Base-by-base conservation (phyloP, 2,888 invertebrate species). In the Drosophila subquinaria region DNA sequence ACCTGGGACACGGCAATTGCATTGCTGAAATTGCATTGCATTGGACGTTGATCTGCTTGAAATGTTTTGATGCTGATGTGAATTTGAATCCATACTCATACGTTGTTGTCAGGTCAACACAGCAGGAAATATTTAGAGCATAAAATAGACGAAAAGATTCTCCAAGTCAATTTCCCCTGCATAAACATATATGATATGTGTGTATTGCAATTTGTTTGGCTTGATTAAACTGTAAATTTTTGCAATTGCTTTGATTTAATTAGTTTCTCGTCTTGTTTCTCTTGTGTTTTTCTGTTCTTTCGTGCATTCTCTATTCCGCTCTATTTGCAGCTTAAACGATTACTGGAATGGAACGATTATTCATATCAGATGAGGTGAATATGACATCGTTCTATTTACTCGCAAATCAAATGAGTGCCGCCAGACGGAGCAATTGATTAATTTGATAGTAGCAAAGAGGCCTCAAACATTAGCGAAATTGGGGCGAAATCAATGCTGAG, bases 161-260 rank as follows among this genome's bases (percentile, higher is more conserved):
- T 52, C 42, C 57, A 43, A 48, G 33, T 67, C 43, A 67, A 62
- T 63, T 67, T 51, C 42, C 43, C 23, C 43, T 10, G 42, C 17
- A 42, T 42, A 42, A 27, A 40, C 50, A 2, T 45, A 38, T 55
- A 20, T 10, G 38, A 35, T 45, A 10, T 36, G 27, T 35, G 30
- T 52, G 35, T 50, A 51, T 71, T 64, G 59, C 70, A 65, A 71
- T 81, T 69, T 68, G 51, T 55, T 72, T 65, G 53, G 13, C 79
- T 87, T 87, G 87, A 87, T 88, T 83, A 77, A 88, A 83, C 66
- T 77, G 68, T 75, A 75, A 67, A 68, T 76, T 68, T 57, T 62
- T 48, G 68, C 79, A 83, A 83, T 88, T 86, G 79, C 67, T 85
- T 73, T 86, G 89, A 86, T 85, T 83, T 88, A 81, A 85, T 85